A percentile compares a stretch with the other conserved stretches of the same genome.
phyloP scores from a whole-genome alignment of 2,888 invertebrate species.

The Mesochorus sp. region DNA sequence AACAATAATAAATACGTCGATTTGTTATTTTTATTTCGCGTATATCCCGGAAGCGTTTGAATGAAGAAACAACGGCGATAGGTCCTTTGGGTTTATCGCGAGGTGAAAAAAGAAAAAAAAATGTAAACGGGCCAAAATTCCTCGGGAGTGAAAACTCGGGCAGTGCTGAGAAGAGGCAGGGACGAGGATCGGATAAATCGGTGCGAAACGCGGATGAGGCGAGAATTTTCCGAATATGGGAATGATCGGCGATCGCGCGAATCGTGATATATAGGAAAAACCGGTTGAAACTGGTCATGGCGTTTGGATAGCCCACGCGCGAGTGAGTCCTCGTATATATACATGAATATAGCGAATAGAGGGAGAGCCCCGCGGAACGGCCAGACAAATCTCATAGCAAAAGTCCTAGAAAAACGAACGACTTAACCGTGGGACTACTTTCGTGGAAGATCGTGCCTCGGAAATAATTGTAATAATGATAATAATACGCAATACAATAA shows the following conservation, averaged over 20 bases:
- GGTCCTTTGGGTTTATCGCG: too few relatives aligned
- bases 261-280: conserved; percentile 64
- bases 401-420: conserved; percentile 13
- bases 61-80: too few relatives aligned
- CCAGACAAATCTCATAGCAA: conserved; percentile 4
- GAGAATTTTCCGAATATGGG: conserved; percentile 73
- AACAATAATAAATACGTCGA: too few relatives aligned
- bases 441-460: not conserved
- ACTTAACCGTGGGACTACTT: conserved; percentile 27
- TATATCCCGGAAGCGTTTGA: too few relatives aligned
- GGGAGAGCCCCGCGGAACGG: not conserved
- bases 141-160: too few relatives aligned
- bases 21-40: too few relatives aligned
- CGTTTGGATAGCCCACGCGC: conserved; percentile 67
- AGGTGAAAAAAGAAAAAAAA: conserved; percentile 11
- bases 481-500: not conserved
- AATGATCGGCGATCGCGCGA: conserved; percentile 59
- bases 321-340: conserved; percentile 43
- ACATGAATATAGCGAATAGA: conserved; percentile 37
- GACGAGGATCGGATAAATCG: not conserved
- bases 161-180: too few relatives aligned
- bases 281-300: conserved; percentile 71
- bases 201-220: conserved; percentile 43
- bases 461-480: not conserved
- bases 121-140: too few relatives aligned